Evolutionary conservation across 2,797 vertebrate species (phyloP).

Genomic region (Cirrhinus mrigala): DNA sequence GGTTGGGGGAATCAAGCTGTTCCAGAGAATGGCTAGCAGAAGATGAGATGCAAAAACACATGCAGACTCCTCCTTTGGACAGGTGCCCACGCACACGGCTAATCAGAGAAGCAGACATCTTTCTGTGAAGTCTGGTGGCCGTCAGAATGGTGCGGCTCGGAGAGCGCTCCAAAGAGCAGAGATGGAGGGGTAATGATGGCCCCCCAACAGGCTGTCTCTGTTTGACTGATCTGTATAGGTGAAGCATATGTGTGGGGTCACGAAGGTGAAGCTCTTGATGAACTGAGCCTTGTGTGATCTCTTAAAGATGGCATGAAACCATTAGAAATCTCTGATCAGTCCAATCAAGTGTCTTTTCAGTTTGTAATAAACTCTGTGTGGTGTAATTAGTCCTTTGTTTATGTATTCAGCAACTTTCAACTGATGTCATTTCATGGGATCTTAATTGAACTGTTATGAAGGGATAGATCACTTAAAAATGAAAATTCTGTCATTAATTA

Average conservation of each 20-base stretch:
- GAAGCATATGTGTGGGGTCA: conserved; percentile 50
- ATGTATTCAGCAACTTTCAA: conserved; percentile 7
- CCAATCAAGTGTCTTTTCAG: conserved; percentile 28
- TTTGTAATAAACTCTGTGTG: conserved; percentile 31
- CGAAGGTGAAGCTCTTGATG: conserved; percentile 27
- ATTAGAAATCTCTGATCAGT: conserved; percentile 36
- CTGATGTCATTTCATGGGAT: not conserved
- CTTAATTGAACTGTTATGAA: not conserved
- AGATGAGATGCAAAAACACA: conserved; percentile 64
- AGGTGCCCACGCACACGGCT: conserved; percentile 64
- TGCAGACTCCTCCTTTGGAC: conserved; percentile 63
- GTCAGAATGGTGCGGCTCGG: conserved; percentile 54
- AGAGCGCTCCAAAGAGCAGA: conserved; percentile 30
- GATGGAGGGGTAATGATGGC: conserved; percentile 24
- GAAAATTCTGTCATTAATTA: no score
- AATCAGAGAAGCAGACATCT: conserved; percentile 61
- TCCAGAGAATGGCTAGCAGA: conserved; percentile 56
- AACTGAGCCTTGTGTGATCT: conserved; percentile 38
- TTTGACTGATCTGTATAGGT: conserved; percentile 55
- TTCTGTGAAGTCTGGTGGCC: conserved; percentile 59
- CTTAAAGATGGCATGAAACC: conserved; percentile 27
- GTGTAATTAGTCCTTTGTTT: not conserved
- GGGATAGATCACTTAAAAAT: no score
- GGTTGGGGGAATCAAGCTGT: conserved; percentile 61
- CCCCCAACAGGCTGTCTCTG: conserved; percentile 31